phyloP scores from a whole-genome alignment of 2,888 invertebrate genomes.

The Reticulitermes lucifugus region DNA sequence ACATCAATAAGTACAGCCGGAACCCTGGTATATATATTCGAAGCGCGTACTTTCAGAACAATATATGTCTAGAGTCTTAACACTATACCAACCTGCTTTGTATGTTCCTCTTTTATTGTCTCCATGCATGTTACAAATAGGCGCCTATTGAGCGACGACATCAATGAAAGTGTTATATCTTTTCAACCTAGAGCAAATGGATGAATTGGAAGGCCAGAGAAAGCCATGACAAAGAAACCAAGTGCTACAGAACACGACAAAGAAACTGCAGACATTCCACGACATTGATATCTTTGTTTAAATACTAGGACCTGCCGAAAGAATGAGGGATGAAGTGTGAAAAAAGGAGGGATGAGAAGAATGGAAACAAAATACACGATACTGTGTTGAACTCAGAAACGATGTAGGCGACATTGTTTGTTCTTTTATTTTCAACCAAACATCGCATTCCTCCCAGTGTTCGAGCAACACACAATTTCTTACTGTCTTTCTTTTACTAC shows the following conservation, averaged over 20 bases:
- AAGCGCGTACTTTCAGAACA: too few relatives aligned
- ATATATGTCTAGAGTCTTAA: too few relatives aligned
- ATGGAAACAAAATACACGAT: slow-evolving; percentile 21
- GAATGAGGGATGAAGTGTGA: slow-evolving; percentile 8
- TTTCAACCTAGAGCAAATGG: neutral
- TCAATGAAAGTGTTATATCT: neutral
- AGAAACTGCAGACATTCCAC: neutral
- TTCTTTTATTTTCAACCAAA: slow-evolving; percentile 35
- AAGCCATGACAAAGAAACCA: neutral
- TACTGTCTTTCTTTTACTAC: neutral
- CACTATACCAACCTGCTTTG: too few relatives aligned
- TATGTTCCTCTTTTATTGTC: too few relatives aligned
- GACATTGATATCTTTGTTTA: slow-evolving; percentile 46
- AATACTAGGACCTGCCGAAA: slow-evolving; percentile 10
- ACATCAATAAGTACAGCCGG: too few relatives aligned
- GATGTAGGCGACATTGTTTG: slow-evolving; percentile 9
- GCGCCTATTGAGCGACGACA: too few relatives aligned
- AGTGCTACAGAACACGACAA: neutral
- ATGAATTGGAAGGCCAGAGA: slow-evolving; percentile 11
- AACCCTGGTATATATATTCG: too few relatives aligned
- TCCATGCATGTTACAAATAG: too few relatives aligned
- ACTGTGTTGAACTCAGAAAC: slow-evolving; percentile 2
- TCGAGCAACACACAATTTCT: slow-evolving; percentile 21
- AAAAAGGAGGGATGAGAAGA: neutral
- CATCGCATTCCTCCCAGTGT: slow-evolving; percentile 17